phyloP scores from a whole-genome alignment of 64 coral and sea anemone genomes.

The Stichodactyla mertensii region DNA sequence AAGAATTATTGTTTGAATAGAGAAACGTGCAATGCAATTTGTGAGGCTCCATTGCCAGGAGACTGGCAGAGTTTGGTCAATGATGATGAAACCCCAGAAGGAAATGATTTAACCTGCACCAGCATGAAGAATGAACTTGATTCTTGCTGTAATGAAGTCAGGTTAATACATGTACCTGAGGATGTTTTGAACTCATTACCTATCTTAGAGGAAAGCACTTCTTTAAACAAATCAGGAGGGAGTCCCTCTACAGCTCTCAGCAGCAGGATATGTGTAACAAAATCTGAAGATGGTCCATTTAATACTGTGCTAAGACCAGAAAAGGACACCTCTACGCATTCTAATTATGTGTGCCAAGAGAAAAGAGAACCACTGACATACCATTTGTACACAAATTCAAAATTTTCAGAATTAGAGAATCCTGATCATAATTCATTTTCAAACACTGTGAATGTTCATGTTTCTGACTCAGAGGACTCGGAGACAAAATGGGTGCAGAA shows the following conservation, averaged over 20 bases:
- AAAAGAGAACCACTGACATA: not conserved
- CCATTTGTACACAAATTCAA: not conserved
- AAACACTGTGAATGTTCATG: not conserved
- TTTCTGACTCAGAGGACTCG: not conserved
- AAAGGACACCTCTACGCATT: no score
- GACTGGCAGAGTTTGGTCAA: conserved; percentile 27
- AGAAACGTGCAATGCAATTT: conserved; percentile 1
- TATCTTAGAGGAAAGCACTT: not conserved
- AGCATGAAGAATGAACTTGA: not conserved
- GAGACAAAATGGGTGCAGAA: not conserved
- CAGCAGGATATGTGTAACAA: not conserved
- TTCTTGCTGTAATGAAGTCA: not conserved
- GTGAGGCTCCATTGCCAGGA: conserved; percentile 61
- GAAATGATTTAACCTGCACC: not conserved
- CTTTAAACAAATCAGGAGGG: not conserved
- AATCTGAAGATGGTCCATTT: not conserved
- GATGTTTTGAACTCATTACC: not conserved
- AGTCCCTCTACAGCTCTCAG: no score
- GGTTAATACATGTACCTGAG: not conserved
- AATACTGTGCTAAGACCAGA: no score
- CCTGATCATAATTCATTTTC: not conserved
- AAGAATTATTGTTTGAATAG: not conserved
- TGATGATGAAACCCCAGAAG: not conserved
- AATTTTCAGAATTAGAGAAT: not conserved
- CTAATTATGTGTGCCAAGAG: no score